Conservation (phyloP, 2,888 invertebrate species). For the Sphinx pinastri region DNA sequence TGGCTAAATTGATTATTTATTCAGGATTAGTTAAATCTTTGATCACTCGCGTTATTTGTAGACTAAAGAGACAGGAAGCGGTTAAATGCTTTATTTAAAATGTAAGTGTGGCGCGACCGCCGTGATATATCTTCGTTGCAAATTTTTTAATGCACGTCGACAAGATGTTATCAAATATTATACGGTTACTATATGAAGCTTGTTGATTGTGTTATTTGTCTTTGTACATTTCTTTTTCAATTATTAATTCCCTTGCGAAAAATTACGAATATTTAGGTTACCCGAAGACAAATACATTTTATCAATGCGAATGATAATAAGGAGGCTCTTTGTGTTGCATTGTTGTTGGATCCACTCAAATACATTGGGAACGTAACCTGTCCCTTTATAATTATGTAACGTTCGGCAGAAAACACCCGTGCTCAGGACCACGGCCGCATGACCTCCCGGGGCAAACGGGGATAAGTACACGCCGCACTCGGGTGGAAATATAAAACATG, state of each 20-base stretch:
- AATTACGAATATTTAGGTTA: not conserved
- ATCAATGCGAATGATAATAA: constrained; percentile 9
- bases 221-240: not conserved
- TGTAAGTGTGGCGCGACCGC: constrained; percentile 49
- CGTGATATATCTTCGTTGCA: constrained; percentile 56
- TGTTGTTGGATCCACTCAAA: constrained; percentile 44
- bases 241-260: not conserved
- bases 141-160: constrained; percentile 46
- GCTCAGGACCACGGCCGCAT: constrained; percentile 70
- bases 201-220: constrained; percentile 9
- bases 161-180: constrained; percentile 31
- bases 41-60: constrained; percentile 74
- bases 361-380: constrained; percentile 56
- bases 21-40: constrained; percentile 79
- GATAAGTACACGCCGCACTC: constrained; percentile 79
- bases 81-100: constrained; percentile 70
- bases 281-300: not conserved
- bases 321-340: constrained; percentile 47
- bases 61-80: constrained; percentile 70
- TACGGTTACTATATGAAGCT: constrained; percentile 3
- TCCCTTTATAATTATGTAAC: constrained; percentile 63
- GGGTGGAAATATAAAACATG: constrained; percentile 83
- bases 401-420: constrained; percentile 57
- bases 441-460: constrained; percentile 81
- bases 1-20: constrained; percentile 81